Evolutionary conservation across 2,113 vertebrate genomes (phyloP).

Genomic region (Leptodactylus fuscus): DNA sequence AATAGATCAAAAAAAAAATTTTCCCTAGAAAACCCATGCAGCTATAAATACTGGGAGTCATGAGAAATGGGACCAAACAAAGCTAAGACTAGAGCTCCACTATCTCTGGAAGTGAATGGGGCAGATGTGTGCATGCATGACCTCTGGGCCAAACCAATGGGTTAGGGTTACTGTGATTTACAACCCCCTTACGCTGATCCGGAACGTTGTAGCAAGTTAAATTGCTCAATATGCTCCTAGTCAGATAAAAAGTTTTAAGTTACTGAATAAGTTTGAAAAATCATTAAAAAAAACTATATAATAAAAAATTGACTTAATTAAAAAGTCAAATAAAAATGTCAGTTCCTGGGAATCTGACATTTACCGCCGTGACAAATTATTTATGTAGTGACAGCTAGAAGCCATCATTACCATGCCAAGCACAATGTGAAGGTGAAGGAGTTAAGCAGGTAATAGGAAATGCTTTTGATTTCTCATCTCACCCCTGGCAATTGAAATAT

Average conservation of each 20-base stretch:
- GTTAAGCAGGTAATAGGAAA: slow-evolving; percentile 37
- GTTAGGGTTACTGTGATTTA: too few relatives aligned
- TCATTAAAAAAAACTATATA: slow-evolving; percentile 50
- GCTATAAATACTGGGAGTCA: too few relatives aligned
- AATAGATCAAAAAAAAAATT: too few relatives aligned
- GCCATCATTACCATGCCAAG: slow-evolving; percentile 51
- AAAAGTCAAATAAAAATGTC: slow-evolving; percentile 45
- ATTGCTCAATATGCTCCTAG: too few relatives aligned
- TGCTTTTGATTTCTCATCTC: slow-evolving; percentile 40
- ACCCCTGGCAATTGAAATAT: slow-evolving; percentile 68
- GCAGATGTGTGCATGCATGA: too few relatives aligned
- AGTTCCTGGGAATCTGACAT: slow-evolving; percentile 36
- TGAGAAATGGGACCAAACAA: too few relatives aligned
- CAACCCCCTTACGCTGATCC: too few relatives aligned
- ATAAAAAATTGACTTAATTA: slow-evolving; percentile 12
- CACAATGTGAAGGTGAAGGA: slow-evolving; percentile 47
- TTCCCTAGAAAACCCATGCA: too few relatives aligned
- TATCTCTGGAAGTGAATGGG: too few relatives aligned
- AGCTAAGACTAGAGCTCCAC: too few relatives aligned
- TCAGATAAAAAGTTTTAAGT: slow-evolving; percentile 9
- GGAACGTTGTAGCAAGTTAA: too few relatives aligned
- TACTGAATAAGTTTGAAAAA: neutral
- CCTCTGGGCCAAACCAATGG: too few relatives aligned
- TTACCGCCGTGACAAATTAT: slow-evolving; percentile 44
- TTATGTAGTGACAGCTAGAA: slow-evolving; percentile 54